These are phyloP conservation scores for Panagrolaimus sp. DNA, from an alignment of 1,140 invertebrate species.

Conservation along the genomic window DNA sequence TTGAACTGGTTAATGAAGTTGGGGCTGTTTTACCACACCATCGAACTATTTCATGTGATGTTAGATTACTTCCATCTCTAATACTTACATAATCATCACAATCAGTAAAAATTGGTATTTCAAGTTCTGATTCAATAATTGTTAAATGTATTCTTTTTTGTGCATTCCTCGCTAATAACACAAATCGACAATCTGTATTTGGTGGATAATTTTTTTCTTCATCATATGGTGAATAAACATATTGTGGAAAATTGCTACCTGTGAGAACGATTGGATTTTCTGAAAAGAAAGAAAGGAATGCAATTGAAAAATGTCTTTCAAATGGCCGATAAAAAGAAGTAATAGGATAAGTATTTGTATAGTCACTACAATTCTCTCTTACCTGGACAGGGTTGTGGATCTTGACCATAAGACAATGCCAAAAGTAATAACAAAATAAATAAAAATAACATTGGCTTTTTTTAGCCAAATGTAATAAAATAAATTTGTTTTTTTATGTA, in stretches of 20 bases:
- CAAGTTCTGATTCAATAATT: slow-evolving; percentile 37
- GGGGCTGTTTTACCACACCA: slow-evolving; percentile 38
- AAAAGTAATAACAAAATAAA: not conserved
- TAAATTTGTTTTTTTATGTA: too few species aligned
- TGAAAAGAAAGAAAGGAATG: slow-evolving; percentile 7
- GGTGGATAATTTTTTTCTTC: slow-evolving; percentile 38
- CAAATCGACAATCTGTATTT: slow-evolving; percentile 40
- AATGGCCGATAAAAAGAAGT: not conserved
- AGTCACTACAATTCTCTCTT: too few species aligned
- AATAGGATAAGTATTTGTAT: not conserved
- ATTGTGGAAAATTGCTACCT: slow-evolving; percentile 30
- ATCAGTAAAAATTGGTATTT: slow-evolving; percentile 43
- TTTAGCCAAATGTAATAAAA: too few species aligned
- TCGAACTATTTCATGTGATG: slow-evolving; percentile 26
- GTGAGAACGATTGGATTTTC: slow-evolving; percentile 38
- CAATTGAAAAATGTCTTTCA: not conserved
- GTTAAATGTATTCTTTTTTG: slow-evolving; percentile 35
- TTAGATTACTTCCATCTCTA: slow-evolving; percentile 31
- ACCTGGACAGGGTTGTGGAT: slow-evolving; percentile 11
- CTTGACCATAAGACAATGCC: not conserved
- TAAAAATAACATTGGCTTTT: not conserved
- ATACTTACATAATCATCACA: slow-evolving; percentile 42
- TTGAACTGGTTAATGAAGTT: slow-evolving; percentile 31
- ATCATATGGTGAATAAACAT: slow-evolving; percentile 43
- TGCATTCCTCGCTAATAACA: slow-evolving; percentile 27